Percentiles rank a stretch among this genome's conserved stretches.
Evolutionary conservation across 1,140 invertebrate genomes (phyloP).

Genomic region (Probaryconus sp.): DNA sequence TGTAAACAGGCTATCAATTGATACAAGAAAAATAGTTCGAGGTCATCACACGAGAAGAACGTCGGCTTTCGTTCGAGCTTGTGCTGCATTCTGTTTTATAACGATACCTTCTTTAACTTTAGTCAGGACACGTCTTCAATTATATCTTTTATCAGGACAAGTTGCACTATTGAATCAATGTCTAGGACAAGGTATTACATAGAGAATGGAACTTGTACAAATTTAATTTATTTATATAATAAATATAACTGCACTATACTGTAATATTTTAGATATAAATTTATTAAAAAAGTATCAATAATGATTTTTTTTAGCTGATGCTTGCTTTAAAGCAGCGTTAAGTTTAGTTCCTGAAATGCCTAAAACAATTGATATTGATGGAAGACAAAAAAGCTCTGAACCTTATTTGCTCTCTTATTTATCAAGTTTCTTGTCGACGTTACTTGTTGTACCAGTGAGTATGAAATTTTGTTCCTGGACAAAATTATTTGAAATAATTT

Average conservation of each 20-base stretch:
- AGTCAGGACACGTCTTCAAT: constrained; percentile 85
- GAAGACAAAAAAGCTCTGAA: constrained; percentile 85
- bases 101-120: constrained; percentile 95
- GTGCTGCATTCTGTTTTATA: constrained; percentile 96
- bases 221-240: too few relatives aligned
- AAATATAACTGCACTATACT: too few relatives aligned
- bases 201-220: too few relatives aligned
- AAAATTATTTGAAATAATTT: constrained; percentile 18
- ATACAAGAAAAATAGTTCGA: constrained; percentile 85
- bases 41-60: constrained; percentile 90
- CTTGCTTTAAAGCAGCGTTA: constrained; percentile 93
- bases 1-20: constrained; percentile 88
- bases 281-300: not conserved
- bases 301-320: constrained; percentile 68
- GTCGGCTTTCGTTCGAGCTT: constrained; percentile 92
- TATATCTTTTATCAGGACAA: constrained; percentile 93
- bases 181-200: constrained; percentile 88
- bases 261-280: too few relatives aligned
- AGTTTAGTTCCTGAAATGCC: constrained; percentile 88
- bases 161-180: constrained; percentile 94
- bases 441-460: constrained; percentile 91
- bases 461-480: constrained; percentile 22
- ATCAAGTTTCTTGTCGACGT: constrained; percentile 88
- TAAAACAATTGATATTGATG: constrained; percentile 86
- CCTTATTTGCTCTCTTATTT: constrained; percentile 85